Evolutionary conservation across 2,113 vertebrate species (phyloP).

Genomic region (Rhipidura dahli): DNA sequence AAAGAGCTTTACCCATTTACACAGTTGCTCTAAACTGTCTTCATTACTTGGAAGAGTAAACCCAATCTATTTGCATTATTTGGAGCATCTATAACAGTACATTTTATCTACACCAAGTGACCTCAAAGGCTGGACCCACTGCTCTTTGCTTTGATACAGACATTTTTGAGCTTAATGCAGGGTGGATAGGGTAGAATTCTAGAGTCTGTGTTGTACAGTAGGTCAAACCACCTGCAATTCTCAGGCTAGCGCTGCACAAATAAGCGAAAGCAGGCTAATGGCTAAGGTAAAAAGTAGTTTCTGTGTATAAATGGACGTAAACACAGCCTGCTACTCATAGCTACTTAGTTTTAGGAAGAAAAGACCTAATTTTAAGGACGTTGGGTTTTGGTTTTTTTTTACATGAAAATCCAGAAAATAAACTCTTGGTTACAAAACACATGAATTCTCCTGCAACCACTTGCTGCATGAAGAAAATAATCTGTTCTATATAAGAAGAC

Average conservation of each 20-base stretch:
- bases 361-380: not conserved
- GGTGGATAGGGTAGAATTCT: not conserved
- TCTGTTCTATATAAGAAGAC: not conserved
- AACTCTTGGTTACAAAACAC: not conserved
- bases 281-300: not conserved
- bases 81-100: not conserved
- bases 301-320: not conserved
- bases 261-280: not conserved
- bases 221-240: not conserved
- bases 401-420: not conserved
- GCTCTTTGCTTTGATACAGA: not conserved
- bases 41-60: not conserved
- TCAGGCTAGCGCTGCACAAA: not conserved
- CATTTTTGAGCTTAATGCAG: not conserved
- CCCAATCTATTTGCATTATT: not conserved
- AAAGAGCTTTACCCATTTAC: not conserved
- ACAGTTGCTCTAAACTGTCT: not conserved
- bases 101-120: not conserved
- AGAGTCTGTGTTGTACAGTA: not conserved
- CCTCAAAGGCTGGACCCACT: not conserved
- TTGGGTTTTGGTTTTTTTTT: not conserved
- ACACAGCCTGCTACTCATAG: not conserved
- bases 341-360: not conserved
- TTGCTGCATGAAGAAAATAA: not conserved
- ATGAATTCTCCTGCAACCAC: not conserved